These are phyloP conservation scores for Horisme vitalbata DNA, from an alignment of 2,888 invertebrate genomes.

Conservation along the genomic window DNA sequence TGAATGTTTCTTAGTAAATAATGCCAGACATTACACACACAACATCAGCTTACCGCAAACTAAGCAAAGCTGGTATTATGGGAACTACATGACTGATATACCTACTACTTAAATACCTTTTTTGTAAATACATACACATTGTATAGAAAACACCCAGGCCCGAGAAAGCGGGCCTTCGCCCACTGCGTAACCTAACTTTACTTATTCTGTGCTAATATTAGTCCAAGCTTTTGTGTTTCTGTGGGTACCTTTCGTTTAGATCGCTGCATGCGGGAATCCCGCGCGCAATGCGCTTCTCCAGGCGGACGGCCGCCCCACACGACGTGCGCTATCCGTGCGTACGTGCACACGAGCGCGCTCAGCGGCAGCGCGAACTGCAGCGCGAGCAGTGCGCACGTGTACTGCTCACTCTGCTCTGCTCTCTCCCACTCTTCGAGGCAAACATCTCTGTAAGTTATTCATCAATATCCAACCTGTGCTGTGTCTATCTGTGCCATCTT, in stretches of 20 bases:
- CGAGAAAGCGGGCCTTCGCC: too few relatives aligned
- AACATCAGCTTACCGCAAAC: too few relatives aligned
- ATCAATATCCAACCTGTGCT: conserved; percentile 5
- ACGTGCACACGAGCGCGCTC: conserved; percentile 91
- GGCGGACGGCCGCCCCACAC: conserved; percentile 94
- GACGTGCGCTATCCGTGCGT: conserved; percentile 91
- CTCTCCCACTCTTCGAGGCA: conserved; percentile 89
- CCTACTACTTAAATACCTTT: too few relatives aligned
- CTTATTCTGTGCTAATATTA: background rate
- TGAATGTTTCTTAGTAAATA: too few relatives aligned
- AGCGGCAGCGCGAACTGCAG: conserved; percentile 94
- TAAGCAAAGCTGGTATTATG: too few relatives aligned
- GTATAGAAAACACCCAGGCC: too few relatives aligned
- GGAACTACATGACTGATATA: too few relatives aligned
- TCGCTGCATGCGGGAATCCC: conserved; percentile 92
- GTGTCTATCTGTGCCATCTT: too few relatives aligned
- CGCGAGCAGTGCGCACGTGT: conserved; percentile 89
- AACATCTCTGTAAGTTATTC: conserved; percentile 82
- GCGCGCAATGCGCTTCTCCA: conserved; percentile 92
- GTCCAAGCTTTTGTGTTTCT: background rate
- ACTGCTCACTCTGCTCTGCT: conserved; percentile 85
- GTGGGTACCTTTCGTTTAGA: conserved; percentile 92
- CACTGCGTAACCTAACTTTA: too few relatives aligned
- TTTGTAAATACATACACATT: too few relatives aligned
- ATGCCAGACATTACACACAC: too few relatives aligned